Base-by-base conservation (phyloP, 2,888 invertebrate genomes). In the Hermodice carunculata region DNA sequence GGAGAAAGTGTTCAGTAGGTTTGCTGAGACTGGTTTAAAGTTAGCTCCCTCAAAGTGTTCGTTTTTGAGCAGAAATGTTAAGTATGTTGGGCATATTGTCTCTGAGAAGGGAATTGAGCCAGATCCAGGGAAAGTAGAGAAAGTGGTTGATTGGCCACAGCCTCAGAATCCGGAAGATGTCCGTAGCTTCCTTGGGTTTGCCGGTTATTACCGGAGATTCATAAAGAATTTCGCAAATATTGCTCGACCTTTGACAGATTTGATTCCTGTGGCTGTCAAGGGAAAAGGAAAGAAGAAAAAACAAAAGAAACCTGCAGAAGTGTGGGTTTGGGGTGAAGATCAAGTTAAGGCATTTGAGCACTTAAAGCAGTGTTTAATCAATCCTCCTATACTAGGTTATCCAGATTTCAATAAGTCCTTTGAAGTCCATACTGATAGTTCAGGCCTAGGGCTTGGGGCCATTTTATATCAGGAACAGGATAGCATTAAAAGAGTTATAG, bases 391-490 rank as follows among this genome's bases (percentile, higher is more conserved):
- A 4, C 63, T 71, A 4, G 57, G 57, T n/a, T 67, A 48, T 42
- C 59, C 65, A 14, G 67, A 70, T 54, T 51, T 44, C 24, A 43
- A 22, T 6, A 42, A 48, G 3, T 60, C 69, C 28, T 73, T 68
- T 44, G 61, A 52, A 6, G 22, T 72, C 1, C 58, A 69, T 44
- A 61, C 51, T 3, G 70, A 73, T 53, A 61, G 64, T 0, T 53
- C 56, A 48, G 11, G 34, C n/a, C 19, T 40, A 31, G 66, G 66
- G 17, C 43, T 69, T 3, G 71, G 69, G 22, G 64, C 58, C 44
- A 61, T 66, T 3, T 31, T 71, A 37, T 71, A 66, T 40, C 64
- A 71, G 32, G 31, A 44, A 5, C 53, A 62, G 14, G 65, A 37
- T 17, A 17, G 37, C 37, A 37, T 17, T 14, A 14, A 11, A 37